Conservation (phyloP, 2,888 invertebrate genomes). For the Macaria notata region DNA sequence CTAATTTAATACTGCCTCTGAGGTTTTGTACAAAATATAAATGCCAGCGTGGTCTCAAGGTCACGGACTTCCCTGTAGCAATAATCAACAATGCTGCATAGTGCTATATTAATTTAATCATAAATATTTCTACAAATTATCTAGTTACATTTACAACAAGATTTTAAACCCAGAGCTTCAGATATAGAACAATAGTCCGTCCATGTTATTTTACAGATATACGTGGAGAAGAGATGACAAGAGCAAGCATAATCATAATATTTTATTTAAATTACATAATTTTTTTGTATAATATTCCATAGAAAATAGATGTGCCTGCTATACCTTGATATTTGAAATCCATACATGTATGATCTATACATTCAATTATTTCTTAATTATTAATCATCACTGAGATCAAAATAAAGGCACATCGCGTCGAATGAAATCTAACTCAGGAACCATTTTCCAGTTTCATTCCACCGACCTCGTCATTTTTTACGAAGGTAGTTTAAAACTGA, state of each 20-base stretch:
- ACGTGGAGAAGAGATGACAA: slow-evolving; percentile 10
- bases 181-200: slow-evolving; percentile 49
- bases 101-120: slow-evolving; percentile 64
- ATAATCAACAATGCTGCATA: slow-evolving; percentile 59
- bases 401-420: no score
- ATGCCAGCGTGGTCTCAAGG: slow-evolving; percentile 42
- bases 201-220: slow-evolving; percentile 48
- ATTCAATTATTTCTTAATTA: no score
- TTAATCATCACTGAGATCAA: no score
- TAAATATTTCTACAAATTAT: slow-evolving; percentile 67
- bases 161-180: slow-evolving; percentile 55
- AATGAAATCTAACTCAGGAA: no score
- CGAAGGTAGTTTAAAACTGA: no score
- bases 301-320: no score
- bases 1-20: slow-evolving; percentile 42
- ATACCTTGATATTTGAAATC: no score
- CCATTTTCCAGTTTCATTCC: no score
- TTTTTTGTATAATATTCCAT: no score
- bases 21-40: slow-evolving; percentile 50
- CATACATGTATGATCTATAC: no score
- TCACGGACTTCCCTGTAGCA: slow-evolving; percentile 48
- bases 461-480: no score
- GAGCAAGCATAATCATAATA: not conserved
- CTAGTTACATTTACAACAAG: slow-evolving; percentile 54
- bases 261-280: not conserved